These are phyloP conservation scores for Falco biarmicus DNA, from an alignment of 2,797 vertebrate species.

Conservation along the genomic window DNA sequence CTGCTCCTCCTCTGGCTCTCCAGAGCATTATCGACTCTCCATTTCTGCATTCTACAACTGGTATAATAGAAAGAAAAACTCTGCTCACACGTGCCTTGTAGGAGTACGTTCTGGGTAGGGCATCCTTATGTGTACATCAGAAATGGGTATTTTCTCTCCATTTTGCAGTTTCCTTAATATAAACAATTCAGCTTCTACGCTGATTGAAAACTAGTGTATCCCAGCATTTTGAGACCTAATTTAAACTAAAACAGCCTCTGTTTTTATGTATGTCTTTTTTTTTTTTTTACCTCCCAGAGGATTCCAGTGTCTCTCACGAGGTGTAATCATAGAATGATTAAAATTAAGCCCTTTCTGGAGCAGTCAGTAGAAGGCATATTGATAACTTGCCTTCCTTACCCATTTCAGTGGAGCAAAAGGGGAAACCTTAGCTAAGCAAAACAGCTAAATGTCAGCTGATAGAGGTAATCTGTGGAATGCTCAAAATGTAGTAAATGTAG, in stretches of 20 bases:
- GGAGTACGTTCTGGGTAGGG: neutral
- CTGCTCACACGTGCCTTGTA: rapidly evolving
- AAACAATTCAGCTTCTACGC: neutral
- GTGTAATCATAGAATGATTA: neutral
- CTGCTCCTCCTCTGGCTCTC: neutral
- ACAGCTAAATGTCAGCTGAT: neutral
- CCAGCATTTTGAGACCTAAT: neutral
- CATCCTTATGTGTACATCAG: neutral
- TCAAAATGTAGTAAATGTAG: neutral
- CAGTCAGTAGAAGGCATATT: neutral
- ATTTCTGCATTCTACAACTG: neutral
- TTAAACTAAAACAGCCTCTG: neutral
- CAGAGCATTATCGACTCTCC: neutral
- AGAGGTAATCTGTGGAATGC: neutral
- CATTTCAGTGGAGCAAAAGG: neutral
- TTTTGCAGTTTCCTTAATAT: neutral
- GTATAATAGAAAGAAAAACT: neutral
- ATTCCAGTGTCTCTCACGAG: neutral
- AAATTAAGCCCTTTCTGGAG: neutral
- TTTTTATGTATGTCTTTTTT: neutral
- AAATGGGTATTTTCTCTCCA: neutral
- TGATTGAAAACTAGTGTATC: neutral
- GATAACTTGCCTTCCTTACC: neutral
- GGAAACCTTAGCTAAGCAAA: neutral
- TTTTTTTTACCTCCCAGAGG: neutral